Conservation (phyloP, 2,888 invertebrate genomes). For the Drosophila suboccidentalis region DNA sequence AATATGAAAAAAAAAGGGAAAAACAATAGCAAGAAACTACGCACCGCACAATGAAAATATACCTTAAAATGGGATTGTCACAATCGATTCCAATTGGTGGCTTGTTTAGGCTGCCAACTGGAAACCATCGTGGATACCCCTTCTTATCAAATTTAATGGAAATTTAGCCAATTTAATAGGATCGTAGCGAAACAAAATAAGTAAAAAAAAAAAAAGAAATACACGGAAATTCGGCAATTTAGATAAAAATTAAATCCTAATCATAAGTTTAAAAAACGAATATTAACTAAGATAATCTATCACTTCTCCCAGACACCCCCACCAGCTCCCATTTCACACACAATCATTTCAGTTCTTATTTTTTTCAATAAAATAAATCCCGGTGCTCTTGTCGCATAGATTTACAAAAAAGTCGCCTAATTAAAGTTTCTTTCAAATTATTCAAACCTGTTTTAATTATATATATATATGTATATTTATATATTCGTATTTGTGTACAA, state of each 20-base stretch:
- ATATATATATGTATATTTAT: constrained; percentile 42
- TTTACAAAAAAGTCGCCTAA: constrained; percentile 59
- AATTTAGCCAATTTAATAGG: constrained; percentile 78
- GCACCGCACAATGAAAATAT: constrained; percentile 72
- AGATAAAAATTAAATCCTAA: constrained; percentile 59
- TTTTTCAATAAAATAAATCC: constrained; percentile 27
- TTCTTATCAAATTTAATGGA: constrained; percentile 46
- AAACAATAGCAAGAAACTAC: constrained; percentile 53
- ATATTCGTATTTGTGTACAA: constrained; percentile 57
- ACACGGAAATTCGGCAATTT: constrained; percentile 44
- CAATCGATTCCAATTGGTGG: constrained; percentile 24
- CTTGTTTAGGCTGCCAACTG: constrained; percentile 8
- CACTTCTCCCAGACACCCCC: constrained; percentile 24
- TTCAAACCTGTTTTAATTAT: constrained; percentile 64
- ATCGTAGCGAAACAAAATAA: constrained; percentile 45
- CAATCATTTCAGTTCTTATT: constrained; percentile 15
- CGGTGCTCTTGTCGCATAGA: constrained; percentile 42
- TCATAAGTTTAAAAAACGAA: constrained; percentile 49
- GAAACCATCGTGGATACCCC: constrained; percentile 28
- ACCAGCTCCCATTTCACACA: not conserved
- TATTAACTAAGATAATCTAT: constrained; percentile 55
- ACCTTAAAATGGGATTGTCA: constrained; percentile 38
- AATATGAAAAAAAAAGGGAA: constrained; percentile 6
- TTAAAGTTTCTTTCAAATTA: constrained; percentile 72
- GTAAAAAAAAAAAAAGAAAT: constrained; percentile 12